Conservation (phyloP, 2,113 vertebrate genomes). For the Trinectes maculatus region DNA sequence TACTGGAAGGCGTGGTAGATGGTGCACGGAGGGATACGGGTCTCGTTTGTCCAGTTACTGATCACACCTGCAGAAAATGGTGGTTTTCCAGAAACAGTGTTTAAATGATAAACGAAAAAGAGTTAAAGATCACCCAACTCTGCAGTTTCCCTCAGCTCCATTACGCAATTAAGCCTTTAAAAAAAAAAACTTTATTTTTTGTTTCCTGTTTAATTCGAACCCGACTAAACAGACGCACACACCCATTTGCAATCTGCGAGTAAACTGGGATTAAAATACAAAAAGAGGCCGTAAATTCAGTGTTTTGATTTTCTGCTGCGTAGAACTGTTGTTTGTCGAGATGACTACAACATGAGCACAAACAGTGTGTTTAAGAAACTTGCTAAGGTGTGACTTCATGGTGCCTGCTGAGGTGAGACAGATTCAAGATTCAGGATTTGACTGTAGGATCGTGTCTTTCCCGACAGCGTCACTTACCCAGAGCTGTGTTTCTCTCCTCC, state of each 20-base stretch:
- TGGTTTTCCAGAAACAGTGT: too few species aligned
- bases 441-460: constrained; percentile 8
- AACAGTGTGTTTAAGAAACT: constrained; percentile 20
- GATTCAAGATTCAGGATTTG: constrained; percentile 14
- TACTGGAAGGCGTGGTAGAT: constrained; percentile 96
- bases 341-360: constrained; percentile 8
- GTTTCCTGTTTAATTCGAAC: too few species aligned
- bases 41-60: constrained; percentile 95
- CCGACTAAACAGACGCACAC: too few species aligned
- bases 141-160: neutral
- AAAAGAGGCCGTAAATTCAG: too few species aligned
- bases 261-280: too few species aligned
- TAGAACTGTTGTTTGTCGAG: too few species aligned
- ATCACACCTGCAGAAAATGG: constrained; percentile 87
- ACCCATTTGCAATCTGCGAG: too few species aligned
- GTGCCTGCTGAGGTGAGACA: constrained; percentile 12
- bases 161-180: neutral
- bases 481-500: constrained; percentile 92
- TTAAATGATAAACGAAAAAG: too few species aligned
- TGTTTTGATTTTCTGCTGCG: too few species aligned
- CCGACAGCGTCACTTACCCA: constrained; percentile 81
- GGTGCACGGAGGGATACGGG: constrained; percentile 93
- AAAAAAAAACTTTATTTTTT: too few species aligned
- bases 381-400: constrained; percentile 32
- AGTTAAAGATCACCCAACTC: neutral